A percentile compares a stretch with the other conserved stretches of the same genome.
Conservation (phyloP, 2,113 vertebrate species). For the Delphinapterus leucas region DNA sequence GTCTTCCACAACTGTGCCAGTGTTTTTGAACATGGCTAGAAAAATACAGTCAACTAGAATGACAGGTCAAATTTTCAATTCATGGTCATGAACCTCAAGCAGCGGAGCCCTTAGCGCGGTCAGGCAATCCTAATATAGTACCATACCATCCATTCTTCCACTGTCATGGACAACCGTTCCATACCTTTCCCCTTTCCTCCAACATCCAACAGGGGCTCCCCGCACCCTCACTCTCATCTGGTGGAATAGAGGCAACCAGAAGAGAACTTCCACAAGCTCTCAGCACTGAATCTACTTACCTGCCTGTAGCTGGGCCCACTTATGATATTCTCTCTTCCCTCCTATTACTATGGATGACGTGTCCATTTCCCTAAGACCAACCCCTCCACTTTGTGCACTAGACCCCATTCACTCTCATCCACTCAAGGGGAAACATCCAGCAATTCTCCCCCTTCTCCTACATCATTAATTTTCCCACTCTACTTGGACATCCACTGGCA, state of each 20-base stretch:
- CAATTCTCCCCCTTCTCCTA: neutral
- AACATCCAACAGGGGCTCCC: neutral
- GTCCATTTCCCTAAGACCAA: neutral
- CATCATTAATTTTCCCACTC: neutral
- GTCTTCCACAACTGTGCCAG: neutral
- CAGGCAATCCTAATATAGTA: neutral
- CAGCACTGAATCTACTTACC: neutral
- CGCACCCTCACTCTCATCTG: neutral
- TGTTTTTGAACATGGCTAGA: neutral
- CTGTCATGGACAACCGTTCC: neutral
- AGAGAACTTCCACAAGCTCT: neutral
- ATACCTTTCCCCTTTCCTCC: neutral
- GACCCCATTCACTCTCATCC: neutral
- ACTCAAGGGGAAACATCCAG: neutral
- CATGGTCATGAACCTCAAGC: neutral
- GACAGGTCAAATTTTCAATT: neutral
- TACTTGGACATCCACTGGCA: neutral
- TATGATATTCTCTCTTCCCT: neutral
- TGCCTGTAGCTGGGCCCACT: neutral
- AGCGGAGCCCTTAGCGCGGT: neutral
- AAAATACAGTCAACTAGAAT: neutral
- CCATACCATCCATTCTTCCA: neutral
- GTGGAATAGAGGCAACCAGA: neutral
- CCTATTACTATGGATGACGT: rapidly evolving
- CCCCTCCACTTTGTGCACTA: neutral